A percentile compares a stretch with the other conserved stretches of the same genome.
Evolutionary conservation across 2,113 vertebrate genomes (phyloP).

Genomic region (Mus spicilegus): DNA sequence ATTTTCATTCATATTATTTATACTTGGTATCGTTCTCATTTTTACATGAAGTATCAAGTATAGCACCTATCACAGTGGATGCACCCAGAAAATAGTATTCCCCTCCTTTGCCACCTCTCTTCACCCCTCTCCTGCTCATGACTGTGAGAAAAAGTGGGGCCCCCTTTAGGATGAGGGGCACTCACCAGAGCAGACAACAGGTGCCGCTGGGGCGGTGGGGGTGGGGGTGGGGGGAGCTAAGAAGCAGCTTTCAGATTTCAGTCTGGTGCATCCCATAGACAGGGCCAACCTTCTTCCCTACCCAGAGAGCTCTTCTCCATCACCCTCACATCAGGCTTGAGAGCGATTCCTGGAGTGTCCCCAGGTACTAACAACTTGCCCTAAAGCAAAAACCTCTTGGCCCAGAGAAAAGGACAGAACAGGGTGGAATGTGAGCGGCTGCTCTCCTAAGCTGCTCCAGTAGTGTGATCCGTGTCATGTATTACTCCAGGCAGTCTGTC

Average conservation of each 20-base stretch:
- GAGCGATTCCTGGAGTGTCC: background rate
- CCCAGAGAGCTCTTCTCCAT: background rate
- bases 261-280: background rate
- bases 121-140: background rate
- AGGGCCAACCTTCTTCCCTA: background rate
- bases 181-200: background rate
- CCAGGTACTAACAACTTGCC: background rate
- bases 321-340: accelerated
- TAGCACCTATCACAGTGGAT: too few species aligned
- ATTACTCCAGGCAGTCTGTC: slow-evolving; percentile 85
- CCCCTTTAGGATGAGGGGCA: background rate
- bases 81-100: background rate
- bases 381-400: background rate
- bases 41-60: background rate
- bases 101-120: background rate
- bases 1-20: background rate
- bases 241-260: background rate
- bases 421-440: background rate
- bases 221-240: too few species aligned
- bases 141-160: background rate
- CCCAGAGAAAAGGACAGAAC: background rate
- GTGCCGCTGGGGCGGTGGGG: background rate
- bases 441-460: background rate
- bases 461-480: slow-evolving; percentile 66
- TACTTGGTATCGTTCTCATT: background rate